Evolutionary conservation across 2,888 invertebrate species (phyloP).

Genomic region (Aphodius sticticus): DNA sequence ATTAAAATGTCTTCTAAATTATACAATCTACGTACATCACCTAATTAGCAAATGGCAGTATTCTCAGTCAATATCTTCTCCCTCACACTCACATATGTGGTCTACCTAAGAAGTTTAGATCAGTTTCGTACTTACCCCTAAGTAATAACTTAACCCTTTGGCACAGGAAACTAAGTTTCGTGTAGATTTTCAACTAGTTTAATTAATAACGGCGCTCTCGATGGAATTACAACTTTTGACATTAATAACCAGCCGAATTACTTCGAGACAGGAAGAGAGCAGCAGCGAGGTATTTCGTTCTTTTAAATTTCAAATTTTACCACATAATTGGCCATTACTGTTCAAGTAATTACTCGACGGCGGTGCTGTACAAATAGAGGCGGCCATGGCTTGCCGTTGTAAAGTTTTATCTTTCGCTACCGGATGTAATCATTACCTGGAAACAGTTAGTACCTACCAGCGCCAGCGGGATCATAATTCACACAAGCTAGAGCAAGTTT

Average conservation of each 20-base stretch:
- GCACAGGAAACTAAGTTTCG: not conserved
- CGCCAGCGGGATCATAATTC: not conserved
- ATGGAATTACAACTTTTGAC: not conserved
- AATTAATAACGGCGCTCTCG: not conserved
- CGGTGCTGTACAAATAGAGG: not conserved
- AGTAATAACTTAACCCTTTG: constrained; percentile 4
- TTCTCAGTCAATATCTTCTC: too few species aligned
- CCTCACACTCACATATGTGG: not conserved
- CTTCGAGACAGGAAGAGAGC: not conserved
- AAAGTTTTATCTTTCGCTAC: not conserved
- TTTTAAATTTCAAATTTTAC: not conserved
- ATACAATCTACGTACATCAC: too few species aligned
- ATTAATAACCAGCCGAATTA: not conserved
- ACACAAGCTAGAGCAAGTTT: not conserved
- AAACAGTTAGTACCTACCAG: not conserved
- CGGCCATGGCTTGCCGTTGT: not conserved
- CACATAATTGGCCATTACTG: constrained; percentile 4
- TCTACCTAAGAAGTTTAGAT: not conserved
- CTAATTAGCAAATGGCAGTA: too few species aligned
- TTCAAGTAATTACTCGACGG: not conserved
- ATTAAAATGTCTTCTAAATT: too few species aligned
- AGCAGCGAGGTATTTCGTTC: not conserved
- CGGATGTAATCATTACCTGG: not conserved
- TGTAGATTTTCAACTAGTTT: not conserved
- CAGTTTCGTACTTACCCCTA: not conserved